Evolutionary conservation across 2,888 invertebrate genomes (phyloP).

Genomic region (Tolmerus cingulatus): DNA sequence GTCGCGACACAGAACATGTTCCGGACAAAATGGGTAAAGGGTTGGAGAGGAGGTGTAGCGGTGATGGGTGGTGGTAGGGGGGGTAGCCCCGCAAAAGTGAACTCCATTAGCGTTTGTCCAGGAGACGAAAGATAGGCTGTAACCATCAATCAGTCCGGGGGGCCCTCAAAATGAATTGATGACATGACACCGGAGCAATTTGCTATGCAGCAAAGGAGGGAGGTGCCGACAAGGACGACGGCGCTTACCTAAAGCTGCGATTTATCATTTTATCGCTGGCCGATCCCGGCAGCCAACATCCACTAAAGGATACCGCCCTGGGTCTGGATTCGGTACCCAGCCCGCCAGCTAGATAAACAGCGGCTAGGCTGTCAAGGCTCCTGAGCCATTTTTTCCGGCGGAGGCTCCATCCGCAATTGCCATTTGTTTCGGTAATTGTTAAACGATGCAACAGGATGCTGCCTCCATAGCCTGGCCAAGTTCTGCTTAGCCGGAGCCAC

Average conservation of each 20-base stretch:
- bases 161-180: slow-evolving; percentile 45
- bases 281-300: not conserved
- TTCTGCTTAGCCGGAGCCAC: not conserved
- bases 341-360: not conserved
- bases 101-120: slow-evolving; percentile 31
- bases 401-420: slow-evolving; percentile 44
- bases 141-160: slow-evolving; percentile 35
- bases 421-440: slow-evolving; percentile 50
- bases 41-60: no score
- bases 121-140: slow-evolving; percentile 4
- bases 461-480: not conserved
- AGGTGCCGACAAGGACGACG: slow-evolving; percentile 8
- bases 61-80: not conserved
- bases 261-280: slow-evolving; percentile 45
- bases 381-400: not conserved
- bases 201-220: slow-evolving; percentile 15
- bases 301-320: not conserved
- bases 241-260: slow-evolving; percentile 44
- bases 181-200: slow-evolving; percentile 45
- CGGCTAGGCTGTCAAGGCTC: not conserved
- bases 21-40: not conserved
- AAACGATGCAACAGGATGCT: slow-evolving; percentile 50
- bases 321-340: not conserved
- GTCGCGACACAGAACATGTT: not conserved
- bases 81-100: slow-evolving; percentile 7